These are phyloP conservation scores for Ploceus nigricollis DNA, from an alignment of 2,113 vertebrate genomes.

Conservation along the genomic window DNA sequence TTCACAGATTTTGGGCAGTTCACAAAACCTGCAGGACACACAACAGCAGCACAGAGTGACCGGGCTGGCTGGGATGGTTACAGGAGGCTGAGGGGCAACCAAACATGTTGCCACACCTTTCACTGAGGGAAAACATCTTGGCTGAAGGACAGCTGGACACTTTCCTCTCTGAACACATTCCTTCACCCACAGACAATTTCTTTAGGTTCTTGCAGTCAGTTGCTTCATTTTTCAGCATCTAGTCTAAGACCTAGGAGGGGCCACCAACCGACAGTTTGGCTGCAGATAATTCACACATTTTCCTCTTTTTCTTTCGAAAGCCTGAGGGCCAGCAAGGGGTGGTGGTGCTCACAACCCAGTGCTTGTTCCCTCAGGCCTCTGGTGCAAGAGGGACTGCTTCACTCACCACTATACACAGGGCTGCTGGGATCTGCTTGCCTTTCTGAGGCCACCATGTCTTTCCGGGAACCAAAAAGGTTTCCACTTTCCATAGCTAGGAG, in stretches of 20 bases:
- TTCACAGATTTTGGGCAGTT: background rate
- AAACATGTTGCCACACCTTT: background rate
- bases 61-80: background rate
- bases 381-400: background rate
- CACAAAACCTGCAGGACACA: background rate
- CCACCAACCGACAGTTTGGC: accelerated
- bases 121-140: background rate
- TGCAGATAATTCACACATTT: background rate
- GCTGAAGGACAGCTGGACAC: background rate
- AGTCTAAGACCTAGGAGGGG: background rate
- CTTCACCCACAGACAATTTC: background rate
- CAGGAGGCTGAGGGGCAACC: background rate
- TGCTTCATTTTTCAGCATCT: background rate
- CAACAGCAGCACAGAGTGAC: background rate
- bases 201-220: background rate
- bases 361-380: background rate
- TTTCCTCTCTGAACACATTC: background rate
- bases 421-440: background rate
- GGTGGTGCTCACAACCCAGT: background rate
- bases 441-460: background rate
- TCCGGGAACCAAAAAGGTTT: background rate
- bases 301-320: background rate
- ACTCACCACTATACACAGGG: background rate
- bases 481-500: background rate
- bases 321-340: background rate